These are phyloP conservation scores for Thymelicus sylvestris DNA, from an alignment of 2,888 invertebrate species.

Conservation along the genomic window DNA sequence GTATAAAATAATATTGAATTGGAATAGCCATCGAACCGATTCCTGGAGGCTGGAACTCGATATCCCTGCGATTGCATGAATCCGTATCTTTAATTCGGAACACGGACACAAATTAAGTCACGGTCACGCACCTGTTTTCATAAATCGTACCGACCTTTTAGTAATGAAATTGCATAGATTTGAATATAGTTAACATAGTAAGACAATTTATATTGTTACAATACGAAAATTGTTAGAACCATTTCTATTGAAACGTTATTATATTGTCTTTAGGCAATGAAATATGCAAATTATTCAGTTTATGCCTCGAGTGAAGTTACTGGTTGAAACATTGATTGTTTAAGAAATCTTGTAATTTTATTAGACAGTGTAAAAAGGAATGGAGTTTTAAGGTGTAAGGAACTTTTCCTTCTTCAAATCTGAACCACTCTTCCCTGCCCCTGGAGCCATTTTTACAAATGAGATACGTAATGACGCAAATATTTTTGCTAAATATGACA, in stretches of 20 bases:
- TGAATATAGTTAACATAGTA: slow-evolving; percentile 18
- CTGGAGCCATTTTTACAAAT: too few species aligned
- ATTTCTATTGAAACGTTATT: slow-evolving; percentile 32
- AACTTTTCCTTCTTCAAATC: too few species aligned
- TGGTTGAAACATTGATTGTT: slow-evolving; percentile 8
- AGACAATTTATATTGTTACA: slow-evolving; percentile 18
- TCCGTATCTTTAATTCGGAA: neutral
- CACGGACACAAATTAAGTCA: slow-evolving; percentile 4
- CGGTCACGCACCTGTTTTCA: slow-evolving; percentile 9
- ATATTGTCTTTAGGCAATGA: slow-evolving; percentile 39
- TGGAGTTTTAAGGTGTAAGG: too few species aligned
- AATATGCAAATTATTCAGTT: slow-evolving; percentile 43
- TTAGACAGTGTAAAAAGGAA: neutral
- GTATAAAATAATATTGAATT: neutral
- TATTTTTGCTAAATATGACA: too few species aligned
- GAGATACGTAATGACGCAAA: too few species aligned
- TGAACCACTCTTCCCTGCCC: too few species aligned
- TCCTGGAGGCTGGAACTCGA: neutral
- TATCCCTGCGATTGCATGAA: neutral
- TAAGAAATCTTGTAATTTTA: neutral
- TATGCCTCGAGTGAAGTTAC: slow-evolving; percentile 9
- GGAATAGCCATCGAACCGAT: neutral
- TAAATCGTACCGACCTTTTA: slow-evolving; percentile 9
- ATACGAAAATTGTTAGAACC: slow-evolving; percentile 18
- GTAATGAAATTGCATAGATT: slow-evolving; percentile 21